phyloP scores from a whole-genome alignment of 1,140 invertebrate species.

The Heliothis subflexa region DNA sequence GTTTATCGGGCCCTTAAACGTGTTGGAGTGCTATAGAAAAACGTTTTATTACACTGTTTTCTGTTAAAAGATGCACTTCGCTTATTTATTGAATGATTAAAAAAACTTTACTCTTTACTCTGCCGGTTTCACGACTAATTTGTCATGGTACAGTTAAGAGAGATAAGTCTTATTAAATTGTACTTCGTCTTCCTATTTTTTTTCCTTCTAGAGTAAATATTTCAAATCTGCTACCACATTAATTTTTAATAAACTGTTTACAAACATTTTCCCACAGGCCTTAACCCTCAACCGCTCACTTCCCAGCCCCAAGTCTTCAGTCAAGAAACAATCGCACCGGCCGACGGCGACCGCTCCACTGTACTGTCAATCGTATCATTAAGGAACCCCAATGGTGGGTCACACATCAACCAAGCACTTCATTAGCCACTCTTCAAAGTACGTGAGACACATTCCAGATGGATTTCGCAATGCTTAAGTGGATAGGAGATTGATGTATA shows the following conservation, averaged over 20 bases:
- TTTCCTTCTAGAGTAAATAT: too few relatives aligned
- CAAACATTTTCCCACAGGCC: neutral
- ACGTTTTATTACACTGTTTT: neutral
- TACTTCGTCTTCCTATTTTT: too few relatives aligned
- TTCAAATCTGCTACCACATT: too few relatives aligned
- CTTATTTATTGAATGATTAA: too few relatives aligned
- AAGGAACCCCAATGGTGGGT: conserved; percentile 62
- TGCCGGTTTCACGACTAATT: neutral
- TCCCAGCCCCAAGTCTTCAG: conserved; percentile 59
- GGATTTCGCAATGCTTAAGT: conserved; percentile 61
- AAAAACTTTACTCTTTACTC: neutral
- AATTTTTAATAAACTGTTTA: too few relatives aligned
- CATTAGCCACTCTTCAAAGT: conserved; percentile 67
- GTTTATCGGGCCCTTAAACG: conserved; percentile 51
- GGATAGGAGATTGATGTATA: conserved; percentile 67
- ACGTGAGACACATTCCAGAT: conserved; percentile 71
- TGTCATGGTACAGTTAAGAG: too few relatives aligned
- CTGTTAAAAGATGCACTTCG: too few relatives aligned
- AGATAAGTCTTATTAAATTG: too few relatives aligned
- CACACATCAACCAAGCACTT: conserved; percentile 69
- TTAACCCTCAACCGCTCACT: conserved; percentile 46
- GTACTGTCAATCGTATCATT: conserved; percentile 76
- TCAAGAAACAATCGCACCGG: conserved; percentile 69
- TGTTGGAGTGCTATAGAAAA: conserved; percentile 1
- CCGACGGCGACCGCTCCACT: conserved; percentile 64